phyloP scores from a whole-genome alignment of 2,797 vertebrate genomes.

The Rhincodon typus region DNA sequence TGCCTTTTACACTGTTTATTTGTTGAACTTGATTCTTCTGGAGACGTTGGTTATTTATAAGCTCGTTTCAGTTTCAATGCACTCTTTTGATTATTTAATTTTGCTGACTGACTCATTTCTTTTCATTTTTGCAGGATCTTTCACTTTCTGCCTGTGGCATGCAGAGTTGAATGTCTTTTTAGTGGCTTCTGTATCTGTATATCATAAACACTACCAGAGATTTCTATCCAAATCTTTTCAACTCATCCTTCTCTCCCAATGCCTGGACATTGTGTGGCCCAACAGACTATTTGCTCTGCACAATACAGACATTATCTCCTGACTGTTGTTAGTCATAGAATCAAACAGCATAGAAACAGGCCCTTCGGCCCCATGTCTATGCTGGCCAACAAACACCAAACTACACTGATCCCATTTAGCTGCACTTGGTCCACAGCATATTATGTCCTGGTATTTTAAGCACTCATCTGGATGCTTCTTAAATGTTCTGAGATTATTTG shows the following conservation, averaged over 20 bases:
- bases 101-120: not conserved
- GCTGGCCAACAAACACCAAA: too few species aligned
- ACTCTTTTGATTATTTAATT: not conserved
- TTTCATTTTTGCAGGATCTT: not conserved
- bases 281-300: not conserved
- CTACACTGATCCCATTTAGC: too few species aligned
- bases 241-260: not conserved
- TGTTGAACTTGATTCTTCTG: not conserved
- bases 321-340: not conserved
- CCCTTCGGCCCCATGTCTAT: too few species aligned
- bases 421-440: too few species aligned
- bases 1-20: not conserved
- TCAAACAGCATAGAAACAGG: too few species aligned
- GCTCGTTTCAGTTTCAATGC: not conserved
- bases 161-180: not conserved
- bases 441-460: too few species aligned
- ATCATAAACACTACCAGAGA: not conserved
- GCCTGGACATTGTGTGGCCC: not conserved
- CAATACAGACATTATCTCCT: not conserved
- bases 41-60: not conserved
- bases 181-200: not conserved
- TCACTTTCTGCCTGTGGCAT: not conserved
- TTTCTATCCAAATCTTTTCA: not conserved
- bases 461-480: too few species aligned
- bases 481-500: too few species aligned